Percentiles rank a stretch among this genome's conserved stretches.
These are phyloP conservation scores for Anguilla obscura DNA, from an alignment of 2,797 vertebrate genomes.

Conservation along the genomic window DNA sequence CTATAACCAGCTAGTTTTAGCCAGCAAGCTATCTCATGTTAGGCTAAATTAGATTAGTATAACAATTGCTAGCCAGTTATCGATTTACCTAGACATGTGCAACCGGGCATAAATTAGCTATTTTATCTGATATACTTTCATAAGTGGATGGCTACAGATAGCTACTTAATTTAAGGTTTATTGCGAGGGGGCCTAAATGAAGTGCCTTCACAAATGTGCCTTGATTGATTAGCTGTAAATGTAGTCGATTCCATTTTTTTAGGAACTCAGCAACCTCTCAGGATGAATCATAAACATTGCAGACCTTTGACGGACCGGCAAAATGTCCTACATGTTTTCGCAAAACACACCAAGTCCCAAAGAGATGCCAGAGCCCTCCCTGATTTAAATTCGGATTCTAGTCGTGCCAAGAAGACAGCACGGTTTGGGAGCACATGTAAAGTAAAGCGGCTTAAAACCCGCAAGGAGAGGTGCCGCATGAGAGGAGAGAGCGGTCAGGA, in stretches of 20 bases:
- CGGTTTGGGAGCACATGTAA: slow-evolving; percentile 41
- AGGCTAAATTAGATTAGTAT: no score
- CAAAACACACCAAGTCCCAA: slow-evolving; percentile 43
- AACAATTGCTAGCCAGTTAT: no score
- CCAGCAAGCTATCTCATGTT: no score
- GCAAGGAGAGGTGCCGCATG: slow-evolving; percentile 65
- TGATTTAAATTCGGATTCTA: slow-evolving; percentile 35
- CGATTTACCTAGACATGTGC: no score
- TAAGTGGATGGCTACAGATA: not conserved
- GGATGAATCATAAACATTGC: slow-evolving; percentile 50
- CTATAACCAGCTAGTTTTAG: no score
- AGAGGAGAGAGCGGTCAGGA: slow-evolving; percentile 48
- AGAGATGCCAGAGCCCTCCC: slow-evolving; percentile 34
- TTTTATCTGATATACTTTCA: not conserved
- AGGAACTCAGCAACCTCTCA: slow-evolving; percentile 40
- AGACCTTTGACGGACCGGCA: slow-evolving; percentile 46
- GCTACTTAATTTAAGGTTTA: not conserved
- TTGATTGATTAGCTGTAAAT: not conserved
- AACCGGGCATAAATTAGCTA: not conserved
- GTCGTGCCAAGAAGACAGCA: slow-evolving; percentile 20
- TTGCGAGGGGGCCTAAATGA: not conserved
- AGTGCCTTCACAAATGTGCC: not conserved
- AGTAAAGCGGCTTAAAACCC: slow-evolving; percentile 67
- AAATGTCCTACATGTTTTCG: slow-evolving; percentile 40
- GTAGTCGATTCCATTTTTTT: not conserved